Percentiles rank a stretch among this genome's conserved stretches.
Evolutionary conservation across 2,797 vertebrate species (phyloP).

Genomic region (Steatocranus sp.): DNA sequence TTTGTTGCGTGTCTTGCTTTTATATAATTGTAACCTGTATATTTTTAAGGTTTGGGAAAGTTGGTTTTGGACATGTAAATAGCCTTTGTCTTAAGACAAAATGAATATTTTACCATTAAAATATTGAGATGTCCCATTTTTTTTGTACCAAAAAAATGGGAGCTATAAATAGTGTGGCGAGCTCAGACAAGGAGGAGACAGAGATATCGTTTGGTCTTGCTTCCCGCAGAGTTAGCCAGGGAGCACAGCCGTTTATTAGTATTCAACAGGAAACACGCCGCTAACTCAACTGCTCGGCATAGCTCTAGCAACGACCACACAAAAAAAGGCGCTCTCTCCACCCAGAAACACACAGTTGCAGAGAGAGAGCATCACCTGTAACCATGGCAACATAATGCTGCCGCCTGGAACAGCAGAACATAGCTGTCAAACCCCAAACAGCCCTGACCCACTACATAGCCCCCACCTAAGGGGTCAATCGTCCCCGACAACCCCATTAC

Average conservation of each 20-base stretch:
- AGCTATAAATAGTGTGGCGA: not conserved
- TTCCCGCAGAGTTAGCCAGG: not conserved
- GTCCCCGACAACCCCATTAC: no score
- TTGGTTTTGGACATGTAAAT: not conserved
- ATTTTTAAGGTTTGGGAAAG: not conserved
- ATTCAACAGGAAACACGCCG: not conserved
- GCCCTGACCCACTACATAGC: no score
- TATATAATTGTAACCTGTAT: not conserved
- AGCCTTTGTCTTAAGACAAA: not conserved
- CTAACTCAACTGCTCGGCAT: not conserved
- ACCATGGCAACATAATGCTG: not conserved
- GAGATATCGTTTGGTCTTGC: not conserved
- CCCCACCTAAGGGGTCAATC: no score
- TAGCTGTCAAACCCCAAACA: no score
- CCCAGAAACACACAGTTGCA: not conserved
- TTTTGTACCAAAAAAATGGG: not conserved
- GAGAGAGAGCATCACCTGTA: not conserved
- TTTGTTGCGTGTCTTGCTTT: not conserved
- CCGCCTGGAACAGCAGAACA: no score
- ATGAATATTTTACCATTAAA: not conserved
- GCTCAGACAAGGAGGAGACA: not conserved
- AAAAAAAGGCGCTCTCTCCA: not conserved
- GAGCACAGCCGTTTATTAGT: not conserved
- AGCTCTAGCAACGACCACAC: not conserved
- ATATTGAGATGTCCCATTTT: not conserved